Evolutionary conservation across 2,113 vertebrate genomes (phyloP).

Genomic region (Hippocampus barbouri): DNA sequence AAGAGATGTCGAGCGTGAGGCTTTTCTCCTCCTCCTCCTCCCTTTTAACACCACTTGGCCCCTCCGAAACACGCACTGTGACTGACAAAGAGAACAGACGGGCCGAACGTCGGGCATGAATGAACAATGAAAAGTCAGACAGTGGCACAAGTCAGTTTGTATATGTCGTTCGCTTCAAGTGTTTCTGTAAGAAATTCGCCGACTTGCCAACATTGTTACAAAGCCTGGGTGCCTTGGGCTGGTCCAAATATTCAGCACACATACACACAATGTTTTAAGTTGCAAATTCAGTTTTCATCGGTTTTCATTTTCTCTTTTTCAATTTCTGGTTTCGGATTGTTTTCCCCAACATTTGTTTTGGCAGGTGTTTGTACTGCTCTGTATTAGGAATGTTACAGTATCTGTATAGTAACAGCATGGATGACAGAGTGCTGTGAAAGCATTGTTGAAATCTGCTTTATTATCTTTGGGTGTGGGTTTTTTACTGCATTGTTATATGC

Average conservation of each 20-base stretch:
- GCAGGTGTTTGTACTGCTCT: slow-evolving; percentile 75
- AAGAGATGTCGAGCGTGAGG: slow-evolving; percentile 52
- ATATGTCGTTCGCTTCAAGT: slow-evolving; percentile 65
- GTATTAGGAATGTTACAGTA: slow-evolving; percentile 75
- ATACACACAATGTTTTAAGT: slow-evolving; percentile 50
- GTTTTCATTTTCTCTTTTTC: slow-evolving; percentile 44
- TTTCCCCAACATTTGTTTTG: slow-evolving; percentile 63
- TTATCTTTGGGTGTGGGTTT: slow-evolving; percentile 76
- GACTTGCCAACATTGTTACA: slow-evolving; percentile 78
- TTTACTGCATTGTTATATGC: slow-evolving; percentile 82
- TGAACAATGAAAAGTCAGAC: slow-evolving; percentile 64
- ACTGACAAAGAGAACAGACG: slow-evolving; percentile 56
- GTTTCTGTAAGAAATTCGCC: slow-evolving; percentile 73
- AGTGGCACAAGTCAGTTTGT: slow-evolving; percentile 59
- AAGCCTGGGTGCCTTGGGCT: slow-evolving; percentile 85
- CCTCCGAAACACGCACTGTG: slow-evolving; percentile 76
- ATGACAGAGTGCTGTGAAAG: slow-evolving; percentile 71
- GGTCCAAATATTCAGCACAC: slow-evolving; percentile 68
- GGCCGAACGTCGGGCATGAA: slow-evolving; percentile 39
- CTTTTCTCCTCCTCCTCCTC: slow-evolving; percentile 23
- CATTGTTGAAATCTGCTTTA: slow-evolving; percentile 71
- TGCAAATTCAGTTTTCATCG: slow-evolving; percentile 61
- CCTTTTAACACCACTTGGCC: slow-evolving; percentile 7
- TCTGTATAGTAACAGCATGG: slow-evolving; percentile 78
- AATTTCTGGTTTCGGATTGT: slow-evolving; percentile 56